Evolutionary conservation across 2,113 vertebrate species (phyloP).

Genomic region (Amia ocellicauda): DNA sequence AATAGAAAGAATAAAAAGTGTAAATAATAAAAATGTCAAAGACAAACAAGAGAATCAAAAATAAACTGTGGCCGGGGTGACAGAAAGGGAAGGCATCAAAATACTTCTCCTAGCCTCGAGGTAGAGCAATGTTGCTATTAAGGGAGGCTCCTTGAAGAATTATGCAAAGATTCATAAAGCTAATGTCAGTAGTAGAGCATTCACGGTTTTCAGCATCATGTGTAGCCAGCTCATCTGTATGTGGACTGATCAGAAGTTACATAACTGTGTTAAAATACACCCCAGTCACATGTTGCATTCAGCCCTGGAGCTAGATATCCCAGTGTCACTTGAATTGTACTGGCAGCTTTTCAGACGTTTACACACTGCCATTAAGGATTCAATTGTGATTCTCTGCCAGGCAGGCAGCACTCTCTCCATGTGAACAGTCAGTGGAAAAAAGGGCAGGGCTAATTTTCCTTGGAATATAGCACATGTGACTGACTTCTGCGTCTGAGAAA

Average conservation of each 20-base stretch:
- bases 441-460: slow-evolving; percentile 33
- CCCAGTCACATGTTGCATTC: slow-evolving; percentile 69
- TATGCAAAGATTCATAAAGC: slow-evolving; percentile 47
- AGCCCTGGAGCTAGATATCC: slow-evolving; percentile 63
- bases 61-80: neutral
- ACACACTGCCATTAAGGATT: slow-evolving; percentile 46
- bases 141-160: slow-evolving; percentile 38
- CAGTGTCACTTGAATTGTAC: slow-evolving; percentile 56
- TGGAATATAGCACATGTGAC: slow-evolving; percentile 57
- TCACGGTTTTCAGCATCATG: slow-evolving; percentile 56
- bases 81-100: neutral
- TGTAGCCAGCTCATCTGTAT: slow-evolving; percentile 53
- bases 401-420: slow-evolving; percentile 49
- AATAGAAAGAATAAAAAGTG: no score
- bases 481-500: slow-evolving; percentile 34
- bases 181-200: slow-evolving; percentile 40
- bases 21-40: neutral
- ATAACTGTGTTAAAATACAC: slow-evolving; percentile 73
- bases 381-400: slow-evolving; percentile 50
- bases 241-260: slow-evolving; percentile 64
- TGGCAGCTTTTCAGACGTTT: slow-evolving; percentile 59
- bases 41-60: neutral
- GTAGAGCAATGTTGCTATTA: neutral
- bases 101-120: neutral
- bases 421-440: slow-evolving; percentile 53